Conservation (phyloP, 2,797 vertebrate genomes). For the Parauchenoglanis ngamensis region DNA sequence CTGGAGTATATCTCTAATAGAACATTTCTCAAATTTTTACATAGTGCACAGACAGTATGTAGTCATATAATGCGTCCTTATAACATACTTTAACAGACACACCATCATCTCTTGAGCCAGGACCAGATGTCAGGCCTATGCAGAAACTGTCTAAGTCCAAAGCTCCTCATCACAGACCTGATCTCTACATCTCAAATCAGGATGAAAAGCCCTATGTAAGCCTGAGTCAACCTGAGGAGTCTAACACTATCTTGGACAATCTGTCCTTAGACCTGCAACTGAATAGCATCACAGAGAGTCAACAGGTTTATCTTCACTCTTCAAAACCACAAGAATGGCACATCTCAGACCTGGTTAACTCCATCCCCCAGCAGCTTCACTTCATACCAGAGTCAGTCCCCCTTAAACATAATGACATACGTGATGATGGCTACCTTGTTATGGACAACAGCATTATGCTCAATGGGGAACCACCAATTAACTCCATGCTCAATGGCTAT, state of each 20-base stretch:
- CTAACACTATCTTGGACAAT: constrained; percentile 59
- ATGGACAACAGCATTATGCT: constrained; percentile 70
- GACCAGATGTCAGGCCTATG: neutral
- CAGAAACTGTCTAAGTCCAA: neutral
- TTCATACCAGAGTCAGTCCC: constrained; percentile 21
- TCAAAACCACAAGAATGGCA: neutral
- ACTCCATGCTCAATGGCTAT: constrained; percentile 83
- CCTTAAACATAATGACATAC: constrained; percentile 38
- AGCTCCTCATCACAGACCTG: neutral
- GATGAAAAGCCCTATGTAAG: neutral
- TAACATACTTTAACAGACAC: neutral
- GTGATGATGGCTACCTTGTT: constrained; percentile 50
- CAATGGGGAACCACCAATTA: constrained; percentile 79
- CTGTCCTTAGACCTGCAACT: constrained; percentile 71
- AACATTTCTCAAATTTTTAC: neutral
- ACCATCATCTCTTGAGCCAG: neutral
- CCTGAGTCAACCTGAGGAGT: constrained; percentile 53
- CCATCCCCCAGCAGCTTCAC: neutral
- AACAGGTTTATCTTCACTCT: neutral
- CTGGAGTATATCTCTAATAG: neutral
- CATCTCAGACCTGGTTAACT: neutral
- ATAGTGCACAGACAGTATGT: neutral
- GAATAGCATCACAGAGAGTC: constrained; percentile 50
- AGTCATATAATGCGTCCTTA: neutral
- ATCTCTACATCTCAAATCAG: neutral